Conservation (phyloP, 2,113 vertebrate genomes). For the Micromys minutus region DNA sequence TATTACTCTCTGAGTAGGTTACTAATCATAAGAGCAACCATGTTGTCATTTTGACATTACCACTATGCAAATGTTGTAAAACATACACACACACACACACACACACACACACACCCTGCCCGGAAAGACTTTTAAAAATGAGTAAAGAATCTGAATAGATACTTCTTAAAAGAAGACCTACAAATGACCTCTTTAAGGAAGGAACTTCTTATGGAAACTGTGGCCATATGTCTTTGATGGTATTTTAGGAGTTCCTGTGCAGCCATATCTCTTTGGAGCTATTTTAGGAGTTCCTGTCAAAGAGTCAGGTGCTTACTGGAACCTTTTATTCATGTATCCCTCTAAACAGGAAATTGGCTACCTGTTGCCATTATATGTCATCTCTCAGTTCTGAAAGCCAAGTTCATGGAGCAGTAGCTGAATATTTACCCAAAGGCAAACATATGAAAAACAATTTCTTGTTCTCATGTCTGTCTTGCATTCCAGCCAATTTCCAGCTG, state of each 20-base stretch:
- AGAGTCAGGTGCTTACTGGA: slow-evolving; percentile 81
- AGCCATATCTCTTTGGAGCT: slow-evolving; percentile 43
- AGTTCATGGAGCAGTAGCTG: slow-evolving; percentile 27
- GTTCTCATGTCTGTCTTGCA: not conserved
- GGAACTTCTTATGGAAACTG: slow-evolving; percentile 45
- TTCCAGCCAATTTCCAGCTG: not conserved
- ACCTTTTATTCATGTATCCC: slow-evolving; percentile 77
- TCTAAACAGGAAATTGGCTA: slow-evolving; percentile 81
- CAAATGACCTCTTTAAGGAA: not conserved
- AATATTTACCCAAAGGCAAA: not conserved
- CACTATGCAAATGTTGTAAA: not conserved
- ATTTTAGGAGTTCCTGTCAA: slow-evolving; percentile 60
- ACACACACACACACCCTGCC: not conserved
- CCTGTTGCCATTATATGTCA: slow-evolving; percentile 63
- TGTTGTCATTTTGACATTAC: not conserved
- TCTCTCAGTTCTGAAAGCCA: slow-evolving; percentile 78
- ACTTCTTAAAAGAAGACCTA: not conserved
- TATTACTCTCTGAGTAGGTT: not conserved
- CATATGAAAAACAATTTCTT: not conserved
- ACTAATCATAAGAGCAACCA: not conserved
- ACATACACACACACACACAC: not conserved
- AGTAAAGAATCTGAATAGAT: not conserved
- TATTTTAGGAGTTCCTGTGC: slow-evolving; percentile 11
- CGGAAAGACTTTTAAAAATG: not conserved
- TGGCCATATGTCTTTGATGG: not conserved